Evolutionary conservation across 1,140 invertebrate genomes (phyloP).

Genomic region (Acromyrmex echinatior): DNA sequence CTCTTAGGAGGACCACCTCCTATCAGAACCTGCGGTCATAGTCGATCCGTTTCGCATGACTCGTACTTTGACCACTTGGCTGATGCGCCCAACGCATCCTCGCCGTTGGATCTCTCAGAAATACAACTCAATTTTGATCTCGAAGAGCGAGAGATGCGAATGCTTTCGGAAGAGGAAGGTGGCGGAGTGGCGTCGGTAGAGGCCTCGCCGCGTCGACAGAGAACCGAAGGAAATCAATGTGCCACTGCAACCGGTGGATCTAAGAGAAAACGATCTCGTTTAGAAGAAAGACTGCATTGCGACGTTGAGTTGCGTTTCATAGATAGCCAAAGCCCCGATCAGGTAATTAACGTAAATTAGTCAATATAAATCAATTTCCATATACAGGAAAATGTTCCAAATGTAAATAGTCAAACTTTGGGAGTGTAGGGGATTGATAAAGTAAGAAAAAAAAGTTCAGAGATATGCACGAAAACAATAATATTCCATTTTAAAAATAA

Average conservation of each 20-base stretch:
- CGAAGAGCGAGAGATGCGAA: conserved; percentile 94
- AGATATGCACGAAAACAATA: too few relatives aligned
- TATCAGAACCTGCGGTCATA: conserved; percentile 87
- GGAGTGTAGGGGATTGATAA: too few relatives aligned
- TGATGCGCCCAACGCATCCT: conserved; percentile 87
- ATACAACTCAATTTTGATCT: conserved; percentile 94
- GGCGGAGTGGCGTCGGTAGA: conserved; percentile 88
- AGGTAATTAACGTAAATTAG: conserved; percentile 75
- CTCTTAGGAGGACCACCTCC: conserved; percentile 84
- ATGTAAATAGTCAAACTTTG: too few relatives aligned
- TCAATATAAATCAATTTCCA: not conserved
- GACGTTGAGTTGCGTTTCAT: conserved; percentile 87
- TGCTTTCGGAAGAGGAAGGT: conserved; percentile 94
- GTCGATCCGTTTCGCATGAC: conserved; percentile 94
- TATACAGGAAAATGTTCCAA: not conserved
- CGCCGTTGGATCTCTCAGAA: conserved; percentile 92
- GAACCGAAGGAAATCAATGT: conserved; percentile 80
- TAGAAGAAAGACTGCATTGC: conserved; percentile 87
- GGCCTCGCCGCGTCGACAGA: conserved; percentile 86
- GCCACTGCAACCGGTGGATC: conserved; percentile 81
- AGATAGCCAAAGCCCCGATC: conserved; percentile 88
- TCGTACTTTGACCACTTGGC: conserved; percentile 94
- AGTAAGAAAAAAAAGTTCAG: too few relatives aligned
- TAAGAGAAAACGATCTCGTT: conserved; percentile 86
- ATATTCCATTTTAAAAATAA: too few relatives aligned